Evolutionary conservation across 2,113 vertebrate species (phyloP).

Genomic region (Typhlomys cinereus): DNA sequence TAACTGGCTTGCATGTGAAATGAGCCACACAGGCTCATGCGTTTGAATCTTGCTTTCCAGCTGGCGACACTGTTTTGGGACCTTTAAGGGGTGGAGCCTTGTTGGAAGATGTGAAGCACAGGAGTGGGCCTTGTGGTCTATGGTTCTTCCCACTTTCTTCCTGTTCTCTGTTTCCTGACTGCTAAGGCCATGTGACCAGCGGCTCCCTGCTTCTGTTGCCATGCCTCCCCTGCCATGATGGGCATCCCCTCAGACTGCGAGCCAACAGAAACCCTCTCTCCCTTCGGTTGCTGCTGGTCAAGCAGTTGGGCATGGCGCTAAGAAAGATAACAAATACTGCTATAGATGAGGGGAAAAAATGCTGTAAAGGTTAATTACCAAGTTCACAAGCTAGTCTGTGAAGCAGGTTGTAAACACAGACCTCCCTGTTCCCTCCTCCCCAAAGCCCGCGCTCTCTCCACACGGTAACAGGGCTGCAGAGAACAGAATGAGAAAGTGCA

Average conservation of each 20-base stretch:
- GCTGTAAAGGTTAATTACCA: background rate
- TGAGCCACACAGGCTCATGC: too few relatives aligned
- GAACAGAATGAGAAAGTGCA: rapidly evolving
- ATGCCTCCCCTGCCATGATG: background rate
- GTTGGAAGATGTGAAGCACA: background rate
- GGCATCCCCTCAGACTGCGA: too few relatives aligned
- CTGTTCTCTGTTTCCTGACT: background rate
- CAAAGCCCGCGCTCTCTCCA: background rate
- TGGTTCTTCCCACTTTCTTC: background rate
- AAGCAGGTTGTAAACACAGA: background rate
- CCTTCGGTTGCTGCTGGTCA: background rate
- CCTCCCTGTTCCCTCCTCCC: background rate
- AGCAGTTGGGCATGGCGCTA: background rate
- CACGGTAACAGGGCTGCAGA: rapidly evolving
- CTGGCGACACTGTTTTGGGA: background rate
- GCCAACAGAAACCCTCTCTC: background rate
- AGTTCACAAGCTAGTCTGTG: background rate
- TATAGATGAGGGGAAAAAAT: background rate
- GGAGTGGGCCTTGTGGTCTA: background rate
- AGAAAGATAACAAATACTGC: background rate
- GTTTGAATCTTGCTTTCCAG: background rate
- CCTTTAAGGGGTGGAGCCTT: background rate
- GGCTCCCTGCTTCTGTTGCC: background rate
- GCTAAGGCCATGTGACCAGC: background rate
- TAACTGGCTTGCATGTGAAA: background rate